These are phyloP conservation scores for Venturia canescens DNA, from an alignment of 1,140 invertebrate species.

Conservation along the genomic window DNA sequence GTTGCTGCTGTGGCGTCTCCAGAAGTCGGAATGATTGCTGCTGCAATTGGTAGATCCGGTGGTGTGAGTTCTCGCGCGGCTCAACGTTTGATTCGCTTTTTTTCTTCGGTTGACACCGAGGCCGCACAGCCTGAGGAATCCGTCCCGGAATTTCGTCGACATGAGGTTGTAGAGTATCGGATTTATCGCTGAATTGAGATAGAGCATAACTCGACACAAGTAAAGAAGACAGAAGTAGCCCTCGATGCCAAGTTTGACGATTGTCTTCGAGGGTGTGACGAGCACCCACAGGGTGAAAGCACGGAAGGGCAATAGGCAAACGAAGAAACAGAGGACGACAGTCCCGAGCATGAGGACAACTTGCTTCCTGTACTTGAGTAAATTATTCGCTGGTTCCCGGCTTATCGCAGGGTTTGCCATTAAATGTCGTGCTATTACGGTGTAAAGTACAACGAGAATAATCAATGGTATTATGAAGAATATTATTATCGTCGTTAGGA, in stretches of 20 bases:
- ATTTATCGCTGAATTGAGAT: conserved; percentile 93
- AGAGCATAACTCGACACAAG: conserved; percentile 91
- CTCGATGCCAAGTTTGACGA: conserved; percentile 83
- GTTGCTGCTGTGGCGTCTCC: conserved; percentile 67
- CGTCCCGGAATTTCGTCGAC: conserved; percentile 93
- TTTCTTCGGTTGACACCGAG: conserved; percentile 52
- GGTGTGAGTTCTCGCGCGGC: conserved; percentile 60
- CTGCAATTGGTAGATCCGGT: conserved; percentile 67
- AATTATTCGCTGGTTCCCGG: conserved; percentile 79
- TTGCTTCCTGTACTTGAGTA: conserved; percentile 83
- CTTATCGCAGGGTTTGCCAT: conserved; percentile 86
- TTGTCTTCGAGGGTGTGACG: conserved; percentile 82
- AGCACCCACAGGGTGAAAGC: conserved; percentile 92
- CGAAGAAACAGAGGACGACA: conserved; percentile 93
- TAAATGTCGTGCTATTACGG: conserved; percentile 88
- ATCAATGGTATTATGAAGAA: conserved; percentile 91
- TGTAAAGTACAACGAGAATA: conserved; percentile 88
- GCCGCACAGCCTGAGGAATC: conserved; percentile 83
- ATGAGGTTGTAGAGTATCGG: conserved; percentile 93
- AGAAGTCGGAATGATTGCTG: conserved; percentile 68
- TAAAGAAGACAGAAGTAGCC: conserved; percentile 91
- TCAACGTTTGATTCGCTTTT: conserved; percentile 59
- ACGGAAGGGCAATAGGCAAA: conserved; percentile 92
- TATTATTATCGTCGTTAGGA: conserved; percentile 85
- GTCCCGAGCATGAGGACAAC: conserved; percentile 93